These are phyloP conservation scores for Pteropus alecto DNA, from an alignment of 2,113 vertebrate species.

Conservation along the genomic window DNA sequence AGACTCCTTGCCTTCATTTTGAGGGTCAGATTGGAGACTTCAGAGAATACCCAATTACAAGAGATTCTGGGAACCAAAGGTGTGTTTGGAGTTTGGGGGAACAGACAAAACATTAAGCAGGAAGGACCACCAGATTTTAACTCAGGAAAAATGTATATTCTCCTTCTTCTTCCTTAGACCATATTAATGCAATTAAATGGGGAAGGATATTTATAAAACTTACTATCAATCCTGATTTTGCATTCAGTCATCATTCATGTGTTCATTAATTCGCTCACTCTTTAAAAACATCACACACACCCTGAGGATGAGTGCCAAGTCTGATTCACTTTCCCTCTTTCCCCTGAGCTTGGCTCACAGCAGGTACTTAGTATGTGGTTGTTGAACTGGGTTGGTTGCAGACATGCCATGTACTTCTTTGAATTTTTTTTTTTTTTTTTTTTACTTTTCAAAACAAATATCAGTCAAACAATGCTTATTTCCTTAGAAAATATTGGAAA, in stretches of 20 bases:
- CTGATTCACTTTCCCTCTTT: neutral
- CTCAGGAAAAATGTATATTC: neutral
- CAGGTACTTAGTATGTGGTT: neutral
- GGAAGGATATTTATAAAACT: neutral
- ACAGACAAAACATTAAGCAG: neutral
- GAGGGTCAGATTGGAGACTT: neutral
- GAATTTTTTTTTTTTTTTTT: neutral
- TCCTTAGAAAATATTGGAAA: neutral
- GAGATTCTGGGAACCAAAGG: conserved; percentile 4
- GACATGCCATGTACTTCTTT: neutral
- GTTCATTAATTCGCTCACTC: neutral
- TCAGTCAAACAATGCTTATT: neutral
- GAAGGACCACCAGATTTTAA: neutral
- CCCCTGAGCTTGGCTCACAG: neutral
- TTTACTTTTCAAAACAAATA: neutral
- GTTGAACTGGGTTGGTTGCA: neutral
- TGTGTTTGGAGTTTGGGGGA: neutral
- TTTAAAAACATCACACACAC: neutral
- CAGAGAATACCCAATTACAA: neutral
- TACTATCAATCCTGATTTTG: neutral
- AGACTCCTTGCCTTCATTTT: neutral
- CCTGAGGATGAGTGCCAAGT: neutral
- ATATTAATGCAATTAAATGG: neutral
- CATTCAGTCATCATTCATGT: neutral
- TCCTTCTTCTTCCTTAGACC: neutral